phyloP scores from a whole-genome alignment of 2,113 vertebrate species.

The Eonycteris spelaea region DNA sequence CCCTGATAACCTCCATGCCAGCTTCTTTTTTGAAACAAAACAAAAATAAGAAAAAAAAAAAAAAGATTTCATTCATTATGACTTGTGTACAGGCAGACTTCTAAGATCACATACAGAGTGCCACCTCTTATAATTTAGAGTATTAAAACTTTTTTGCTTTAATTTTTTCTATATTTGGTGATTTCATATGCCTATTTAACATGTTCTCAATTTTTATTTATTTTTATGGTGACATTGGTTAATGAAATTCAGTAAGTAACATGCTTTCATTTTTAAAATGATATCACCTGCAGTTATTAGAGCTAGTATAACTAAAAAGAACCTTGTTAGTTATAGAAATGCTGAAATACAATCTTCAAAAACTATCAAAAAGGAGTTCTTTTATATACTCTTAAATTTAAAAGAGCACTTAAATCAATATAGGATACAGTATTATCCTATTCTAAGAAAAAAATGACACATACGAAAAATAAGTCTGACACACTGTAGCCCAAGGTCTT shows the following conservation, averaged over 20 bases:
- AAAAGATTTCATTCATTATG: neutral
- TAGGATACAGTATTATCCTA: neutral
- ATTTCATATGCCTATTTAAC: constrained; percentile 50
- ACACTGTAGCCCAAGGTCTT: neutral
- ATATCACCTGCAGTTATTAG: constrained; percentile 53
- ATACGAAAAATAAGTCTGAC: constrained; percentile 26
- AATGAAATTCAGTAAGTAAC: neutral
- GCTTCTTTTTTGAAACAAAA: constrained; percentile 61
- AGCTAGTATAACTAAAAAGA: constrained; percentile 33
- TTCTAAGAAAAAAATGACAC: constrained; percentile 17
- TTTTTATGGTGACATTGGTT: too few species aligned
- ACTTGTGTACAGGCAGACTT: constrained; percentile 38
- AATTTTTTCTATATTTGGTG: neutral
- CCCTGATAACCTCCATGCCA: constrained; percentile 45
- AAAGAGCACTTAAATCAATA: neutral
- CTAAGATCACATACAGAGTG: neutral
- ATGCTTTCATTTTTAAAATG: constrained; percentile 27
- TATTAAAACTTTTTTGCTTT: constrained; percentile 30
- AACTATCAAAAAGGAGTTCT: constrained; percentile 22
- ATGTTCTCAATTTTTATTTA: neutral
- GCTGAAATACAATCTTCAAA: constrained; percentile 43
- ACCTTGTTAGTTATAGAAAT: constrained; percentile 37
- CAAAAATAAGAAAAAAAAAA: constrained; percentile 33
- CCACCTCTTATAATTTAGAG: neutral
- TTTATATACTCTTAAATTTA: neutral